Base-by-base conservation (phyloP, 2,113 vertebrate genomes). In the Myotis davidii region DNA sequence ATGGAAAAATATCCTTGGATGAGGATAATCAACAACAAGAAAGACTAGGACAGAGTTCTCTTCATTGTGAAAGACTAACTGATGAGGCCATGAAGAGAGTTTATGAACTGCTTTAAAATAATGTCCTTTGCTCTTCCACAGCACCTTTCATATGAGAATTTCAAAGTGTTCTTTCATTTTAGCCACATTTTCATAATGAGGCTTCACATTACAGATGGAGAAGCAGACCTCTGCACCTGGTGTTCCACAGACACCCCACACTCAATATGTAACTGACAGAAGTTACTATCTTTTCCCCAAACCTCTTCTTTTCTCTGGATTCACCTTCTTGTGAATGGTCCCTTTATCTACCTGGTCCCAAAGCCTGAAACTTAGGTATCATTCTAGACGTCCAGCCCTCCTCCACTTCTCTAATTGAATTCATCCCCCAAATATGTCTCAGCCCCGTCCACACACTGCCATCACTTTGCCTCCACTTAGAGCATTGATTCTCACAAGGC, bases 31-130 rank as follows among this genome's bases (percentile, higher is more conserved):
- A 56, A 9, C 54, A 56, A 23, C 21, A 56, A 56, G 20, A 56
- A 65, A 87, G 73, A 67, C 0, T 3, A 59, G 59, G 14, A 32
- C 12, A 29, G 42, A 0, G 2, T 45, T 56, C 54, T 88, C 45
- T 25, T 95, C 69, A 37, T 82, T 29, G 34, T 85, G 87, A 94
- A 91, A 88, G 83, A n/a, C 42, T 7, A 34, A 20, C 86, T 83
- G 74, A 95, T 61, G 93, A 95, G 84, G 29, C 67, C 14, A 14
- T 0, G 29, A 61, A 42, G 77, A 52, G 5, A 37, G 54, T n/a
- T 11, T n/a, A 54, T 1, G 34, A 79, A 70, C 45, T 0, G 39
- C 16, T 8, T 21, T 23, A 14, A 65, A 94, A 64, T 50, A 56
- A 34, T 11, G 45, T 3, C 18, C 34, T 73, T n/a, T 9, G 2